Evolutionary conservation across 1,140 invertebrate species (phyloP).

Genomic region (Drosophila pectinifera): DNA sequence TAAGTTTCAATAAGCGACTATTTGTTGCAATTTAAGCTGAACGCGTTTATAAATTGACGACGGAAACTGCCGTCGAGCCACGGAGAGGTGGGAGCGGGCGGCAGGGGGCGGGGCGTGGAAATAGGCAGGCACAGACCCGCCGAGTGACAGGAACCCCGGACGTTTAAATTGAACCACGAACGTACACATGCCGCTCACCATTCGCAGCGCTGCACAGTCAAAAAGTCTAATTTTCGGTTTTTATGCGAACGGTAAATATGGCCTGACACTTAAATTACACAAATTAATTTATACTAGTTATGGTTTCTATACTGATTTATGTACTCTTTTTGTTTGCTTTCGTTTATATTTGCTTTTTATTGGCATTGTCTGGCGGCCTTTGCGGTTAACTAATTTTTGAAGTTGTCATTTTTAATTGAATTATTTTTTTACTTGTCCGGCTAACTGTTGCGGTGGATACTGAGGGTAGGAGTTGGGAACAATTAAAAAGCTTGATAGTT

Average conservation of each 20-base stretch:
- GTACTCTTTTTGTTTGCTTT: conserved; percentile 37
- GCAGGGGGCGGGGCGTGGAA: conserved; percentile 2
- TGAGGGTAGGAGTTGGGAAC: background rate
- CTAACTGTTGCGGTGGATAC: conserved; percentile 20
- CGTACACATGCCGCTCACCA: conserved; percentile 45
- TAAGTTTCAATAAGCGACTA: conserved; percentile 84
- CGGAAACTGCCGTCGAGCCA: conserved; percentile 65
- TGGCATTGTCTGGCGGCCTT: conserved; percentile 30
- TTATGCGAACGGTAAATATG: conserved; percentile 41
- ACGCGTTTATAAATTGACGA: conserved; percentile 82
- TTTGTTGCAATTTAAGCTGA: conserved; percentile 83
- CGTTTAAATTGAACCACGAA: conserved; percentile 51
- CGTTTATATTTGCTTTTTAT: conserved; percentile 1
- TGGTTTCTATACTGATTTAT: conserved; percentile 46
- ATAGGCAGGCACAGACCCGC: conserved; percentile 47
- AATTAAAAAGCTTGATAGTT: conserved; percentile 26
- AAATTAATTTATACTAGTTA: conserved; percentile 75
- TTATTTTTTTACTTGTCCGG: conserved; percentile 34
- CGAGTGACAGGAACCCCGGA: conserved; percentile 48
- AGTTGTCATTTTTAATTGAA: conserved; percentile 64
- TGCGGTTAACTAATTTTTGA: conserved; percentile 69
- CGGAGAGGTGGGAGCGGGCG: background rate
- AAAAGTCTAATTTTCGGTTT: conserved; percentile 49
- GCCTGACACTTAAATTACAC: conserved; percentile 71
- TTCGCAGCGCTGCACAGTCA: conserved; percentile 9